Base-by-base conservation (phyloP, 2,888 invertebrate species). In the Pollenia amentaria region DNA sequence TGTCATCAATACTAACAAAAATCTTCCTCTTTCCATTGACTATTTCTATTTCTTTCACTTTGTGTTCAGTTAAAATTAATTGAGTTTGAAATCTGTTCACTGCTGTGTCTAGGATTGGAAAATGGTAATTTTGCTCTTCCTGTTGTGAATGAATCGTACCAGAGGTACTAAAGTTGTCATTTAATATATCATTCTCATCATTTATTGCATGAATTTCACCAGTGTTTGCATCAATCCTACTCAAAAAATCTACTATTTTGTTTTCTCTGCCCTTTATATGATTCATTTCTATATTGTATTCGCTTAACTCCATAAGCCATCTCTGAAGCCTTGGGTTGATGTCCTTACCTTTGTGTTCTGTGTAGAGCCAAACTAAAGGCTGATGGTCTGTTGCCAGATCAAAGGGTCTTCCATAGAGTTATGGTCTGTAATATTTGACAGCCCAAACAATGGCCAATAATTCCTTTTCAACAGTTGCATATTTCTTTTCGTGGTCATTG, bases 381-480 rank as follows among this genome's bases (percentile, higher is more conserved):
- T 57, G 60, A 21, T 76, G 76, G n/a, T 76, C 84, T 11, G 65
- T 78, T 64, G 55, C 42, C 2, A 85, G 62, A 2, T 44, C 44
- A 40, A 80, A 85, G 10, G 44, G 42, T 14, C 76, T 69, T 12
- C 76, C 70, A 64, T 62, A 85, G 3, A 72, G 18, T 29, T 76
- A 70, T 18, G 83, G 77, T 12, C 82, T 40, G 46, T 69, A 83
- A 44, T 77, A 69, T 16, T 69, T 60, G 0, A 57, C 51, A 9
- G 78, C 82, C 73, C 72, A 82, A 4, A 82, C 82, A 16, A 85
- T 80, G 8, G 70, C n/a, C n/a, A n/a, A n/a, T n/a, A n/a, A n/a
- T n/a, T n/a, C n/a, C 76, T 76, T 79, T 40, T 85, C 76, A 3
- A 80, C 72, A 11, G 80, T 69, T 46, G 80, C 62, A 12, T 79